phyloP scores from a whole-genome alignment of 2,113 vertebrate genomes.

The Addax nasomaculatus region DNA sequence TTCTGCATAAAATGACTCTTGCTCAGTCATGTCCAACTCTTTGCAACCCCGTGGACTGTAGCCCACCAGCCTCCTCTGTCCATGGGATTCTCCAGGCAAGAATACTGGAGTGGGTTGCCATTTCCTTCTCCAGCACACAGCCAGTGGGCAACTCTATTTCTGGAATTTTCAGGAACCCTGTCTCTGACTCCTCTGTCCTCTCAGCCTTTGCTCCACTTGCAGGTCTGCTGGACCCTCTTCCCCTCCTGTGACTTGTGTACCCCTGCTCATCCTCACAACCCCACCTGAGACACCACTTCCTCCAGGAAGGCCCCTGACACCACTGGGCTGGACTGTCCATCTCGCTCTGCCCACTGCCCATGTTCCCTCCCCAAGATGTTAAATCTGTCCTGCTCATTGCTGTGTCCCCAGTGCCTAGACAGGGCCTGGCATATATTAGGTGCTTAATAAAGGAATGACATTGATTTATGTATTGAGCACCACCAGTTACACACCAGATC shows the following conservation, averaged over 20 bases:
- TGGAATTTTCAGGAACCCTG: not conserved
- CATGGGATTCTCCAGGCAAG: not conserved
- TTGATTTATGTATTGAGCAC: not conserved
- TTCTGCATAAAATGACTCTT: not conserved
- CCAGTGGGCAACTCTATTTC: not conserved
- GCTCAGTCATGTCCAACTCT: not conserved
- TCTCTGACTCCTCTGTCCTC: not conserved
- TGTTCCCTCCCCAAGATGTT: no score
- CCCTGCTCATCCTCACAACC: not conserved
- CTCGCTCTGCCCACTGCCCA: not conserved
- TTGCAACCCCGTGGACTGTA: not conserved
- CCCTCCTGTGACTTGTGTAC: not conserved
- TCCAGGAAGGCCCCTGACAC: not conserved
- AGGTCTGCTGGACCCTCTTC: not conserved
- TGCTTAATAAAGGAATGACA: not conserved
- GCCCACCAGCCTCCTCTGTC: not conserved
- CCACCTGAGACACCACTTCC: not conserved
- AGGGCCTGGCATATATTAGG: not conserved
- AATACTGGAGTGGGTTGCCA: not conserved
- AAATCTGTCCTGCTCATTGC: not conserved
- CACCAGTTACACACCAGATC: no score
- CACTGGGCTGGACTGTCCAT: not conserved
- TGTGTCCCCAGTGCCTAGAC: not conserved
- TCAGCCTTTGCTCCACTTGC: not conserved
- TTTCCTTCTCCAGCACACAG: not conserved